Base-by-base conservation (phyloP, 2,888 invertebrate genomes). In the Onthophagus sagittarius region DNA sequence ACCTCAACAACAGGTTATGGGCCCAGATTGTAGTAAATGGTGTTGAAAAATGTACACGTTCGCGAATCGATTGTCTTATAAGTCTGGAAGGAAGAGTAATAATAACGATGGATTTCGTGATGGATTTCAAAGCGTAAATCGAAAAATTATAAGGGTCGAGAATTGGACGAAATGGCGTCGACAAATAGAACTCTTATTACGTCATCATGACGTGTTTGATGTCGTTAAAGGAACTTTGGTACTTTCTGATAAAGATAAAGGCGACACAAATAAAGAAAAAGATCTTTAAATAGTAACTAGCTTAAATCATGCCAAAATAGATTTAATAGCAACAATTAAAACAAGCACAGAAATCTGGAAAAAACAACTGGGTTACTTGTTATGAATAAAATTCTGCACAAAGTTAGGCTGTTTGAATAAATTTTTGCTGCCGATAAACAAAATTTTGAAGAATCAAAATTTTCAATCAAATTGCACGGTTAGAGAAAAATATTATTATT, bases 341-440 rank as follows among this genome's bases (percentile, higher is more conserved):
- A n/a, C n/a, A n/a, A n/a, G n/a, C n/a, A n/a, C n/a, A n/a, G 71
- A 73, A 72, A 74, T 74, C n/a, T 74, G 72, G 74, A 23, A 31
- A 23, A 72, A 74, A 33, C 62, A 72, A n/a, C n/a, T n/a, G n/a
- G 70, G 14, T 70, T 6, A 71, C 70, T 15, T 67, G 76, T 13
- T 77, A 78, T 39, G 74, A 78, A 72, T 75, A 75, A 72, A 79
- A 73, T 72, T 79, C 77, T 11, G 77, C 74, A 32, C 77, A 79
- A 63, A 14, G 77, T 77, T 71, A 63, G 77, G 13, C 71, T 77
- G 5, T 72, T 78, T 72, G 76, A 77, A 63, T 32, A 76, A 70
- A 75, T 78, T 64, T 77, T 78, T 32, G 74, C 31, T 2, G 15
- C 65, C 31, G 76, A 75, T 15, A 78, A 76, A 73, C 71, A 72